Evolutionary conservation across 1,140 invertebrate genomes (phyloP), one percentile per base, ranked within the genome.

Genomic region (Maconellicoccus hirsutus): DNA sequence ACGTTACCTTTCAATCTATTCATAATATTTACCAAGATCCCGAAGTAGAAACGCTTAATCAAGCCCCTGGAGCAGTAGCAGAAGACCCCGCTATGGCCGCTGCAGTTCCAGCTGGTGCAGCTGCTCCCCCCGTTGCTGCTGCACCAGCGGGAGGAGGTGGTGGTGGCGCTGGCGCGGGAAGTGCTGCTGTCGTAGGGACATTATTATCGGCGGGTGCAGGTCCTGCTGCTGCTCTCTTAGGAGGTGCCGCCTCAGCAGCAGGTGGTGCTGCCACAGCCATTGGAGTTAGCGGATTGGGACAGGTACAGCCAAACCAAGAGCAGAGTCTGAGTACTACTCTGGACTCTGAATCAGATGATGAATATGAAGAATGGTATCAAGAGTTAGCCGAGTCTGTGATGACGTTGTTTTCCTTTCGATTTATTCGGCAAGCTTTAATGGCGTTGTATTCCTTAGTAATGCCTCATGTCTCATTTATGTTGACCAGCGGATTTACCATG

Each of bases 371-470:
- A 0, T 16, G 27, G 6, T 33, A 42, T 21, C 12, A 21, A 12
- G 23, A 59, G 14, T 42, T 75, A 26, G 70, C 73, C 8, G 74
- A 75, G n/a, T 73, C 74, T 21, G 16, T 76, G 12, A 52, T 52
- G n/a, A 71, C 73, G 0, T 14, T 75, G 6, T 71, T 77, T 10
- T 72, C 74, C 38, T 72, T 78, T 14, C 72, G 75, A n/a, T 70
- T 77, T 21, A 71, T 77, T 7, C 76, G 76, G 38, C 77, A 76
- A 0, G 72, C 78, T 1, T 71, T 74, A 21, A 71, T 77, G 27
- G 74, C 76, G 14, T 75, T 79, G 42, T 76, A 77, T 74, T 73
- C 76, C 0, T 74, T 78, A 8, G 66, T 79, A 33, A 74, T 79
- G 19, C 77, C 77, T 14, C 78, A 78, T 8, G 70, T 79, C 12